Percentiles rank a stretch among this genome's conserved stretches.
Conservation (phyloP, 1,140 invertebrate species). For the Heliconius himera region DNA sequence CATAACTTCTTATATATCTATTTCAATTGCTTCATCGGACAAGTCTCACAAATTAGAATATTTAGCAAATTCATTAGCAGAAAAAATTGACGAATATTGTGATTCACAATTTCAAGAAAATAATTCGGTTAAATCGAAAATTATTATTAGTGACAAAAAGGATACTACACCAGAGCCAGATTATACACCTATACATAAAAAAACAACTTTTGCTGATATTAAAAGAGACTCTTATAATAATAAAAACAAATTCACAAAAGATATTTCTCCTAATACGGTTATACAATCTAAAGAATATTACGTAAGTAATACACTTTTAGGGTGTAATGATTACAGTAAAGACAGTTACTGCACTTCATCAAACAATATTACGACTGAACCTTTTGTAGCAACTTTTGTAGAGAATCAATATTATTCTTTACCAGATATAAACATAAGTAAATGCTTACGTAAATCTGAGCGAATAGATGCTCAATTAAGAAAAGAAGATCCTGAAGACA, state of each 20-base stretch:
- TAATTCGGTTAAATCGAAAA: slow-evolving; percentile 53
- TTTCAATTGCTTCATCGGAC: slow-evolving; percentile 75
- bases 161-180: slow-evolving; percentile 59
- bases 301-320: slow-evolving; percentile 66
- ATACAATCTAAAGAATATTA: slow-evolving; percentile 56
- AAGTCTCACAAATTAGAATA: slow-evolving; percentile 78
- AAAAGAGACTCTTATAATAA: slow-evolving; percentile 61
- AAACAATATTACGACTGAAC: slow-evolving; percentile 80
- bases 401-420: slow-evolving; percentile 87
- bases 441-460: slow-evolving; percentile 85
- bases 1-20: slow-evolving; percentile 79
- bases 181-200: slow-evolving; percentile 72
- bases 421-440: slow-evolving; percentile 85
- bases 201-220: slow-evolving; percentile 73
- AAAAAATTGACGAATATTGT: slow-evolving; percentile 81
- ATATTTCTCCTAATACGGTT: slow-evolving; percentile 43
- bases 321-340: slow-evolving; percentile 58
- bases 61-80: slow-evolving; percentile 78
- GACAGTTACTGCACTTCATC: slow-evolving; percentile 66
- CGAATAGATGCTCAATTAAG: slow-evolving; percentile 85
- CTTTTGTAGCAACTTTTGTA: slow-evolving; percentile 79
- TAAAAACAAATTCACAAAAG: slow-evolving; percentile 56
- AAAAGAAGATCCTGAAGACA: slow-evolving; percentile 75
- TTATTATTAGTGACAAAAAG: slow-evolving; percentile 51
- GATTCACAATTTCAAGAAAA: slow-evolving; percentile 75